Evolutionary conservation across 1,140 invertebrate genomes (phyloP).

Genomic region (Brachionus paranguensis): DNA sequence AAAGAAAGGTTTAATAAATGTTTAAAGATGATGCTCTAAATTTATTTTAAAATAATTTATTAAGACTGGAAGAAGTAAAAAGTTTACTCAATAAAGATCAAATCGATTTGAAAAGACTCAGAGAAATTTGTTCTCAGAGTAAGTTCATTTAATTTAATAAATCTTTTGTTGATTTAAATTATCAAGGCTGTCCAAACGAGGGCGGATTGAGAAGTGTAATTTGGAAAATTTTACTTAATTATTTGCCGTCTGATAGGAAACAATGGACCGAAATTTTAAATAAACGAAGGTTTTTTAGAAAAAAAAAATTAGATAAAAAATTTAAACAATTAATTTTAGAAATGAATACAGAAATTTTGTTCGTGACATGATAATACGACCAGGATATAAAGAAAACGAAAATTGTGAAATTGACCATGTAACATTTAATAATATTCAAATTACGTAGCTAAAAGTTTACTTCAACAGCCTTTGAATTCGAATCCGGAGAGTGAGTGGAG

Average conservation of each 20-base stretch:
- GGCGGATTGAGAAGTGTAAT: constrained; percentile 29
- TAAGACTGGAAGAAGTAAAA: constrained; percentile 26
- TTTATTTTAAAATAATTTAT: not conserved
- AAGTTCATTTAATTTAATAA: not conserved
- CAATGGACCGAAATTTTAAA: constrained; percentile 4
- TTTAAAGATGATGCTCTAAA: not conserved
- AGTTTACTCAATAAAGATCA: not conserved
- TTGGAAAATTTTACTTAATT: constrained; percentile 38
- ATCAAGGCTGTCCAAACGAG: constrained; percentile 32
- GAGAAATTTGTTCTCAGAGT: not conserved
- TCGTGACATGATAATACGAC: constrained; percentile 27
- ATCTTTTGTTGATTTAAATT: not conserved
- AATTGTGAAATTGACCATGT: constrained; percentile 20
- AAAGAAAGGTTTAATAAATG: not conserved
- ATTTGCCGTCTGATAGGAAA: not conserved
- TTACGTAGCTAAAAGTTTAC: not conserved
- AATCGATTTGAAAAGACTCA: constrained; percentile 28
- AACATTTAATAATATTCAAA: not conserved
- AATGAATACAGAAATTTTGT: constrained; percentile 30
- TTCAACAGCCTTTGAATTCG: constrained; percentile 77
- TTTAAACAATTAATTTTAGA: not conserved
- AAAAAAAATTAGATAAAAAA: not conserved
- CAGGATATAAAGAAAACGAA: constrained; percentile 7
- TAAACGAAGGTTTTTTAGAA: not conserved
- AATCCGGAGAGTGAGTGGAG: constrained; percentile 90